phyloP scores from a whole-genome alignment of 2,797 vertebrate species.

The Champsocephalus esox region DNA sequence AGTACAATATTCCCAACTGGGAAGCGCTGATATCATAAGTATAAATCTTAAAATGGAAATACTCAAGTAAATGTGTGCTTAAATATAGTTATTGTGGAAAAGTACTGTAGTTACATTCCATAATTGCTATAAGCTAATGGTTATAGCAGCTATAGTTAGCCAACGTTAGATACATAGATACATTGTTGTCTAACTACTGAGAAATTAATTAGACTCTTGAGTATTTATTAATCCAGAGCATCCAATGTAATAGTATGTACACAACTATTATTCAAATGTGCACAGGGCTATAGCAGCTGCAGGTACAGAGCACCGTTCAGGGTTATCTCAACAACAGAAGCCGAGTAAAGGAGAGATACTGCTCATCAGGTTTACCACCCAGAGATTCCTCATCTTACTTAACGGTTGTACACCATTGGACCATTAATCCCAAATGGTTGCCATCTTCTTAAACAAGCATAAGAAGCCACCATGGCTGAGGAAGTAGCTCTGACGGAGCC shows the following conservation, averaged over 20 bases:
- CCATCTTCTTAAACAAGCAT: conserved; percentile 8
- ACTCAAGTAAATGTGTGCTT: no score
- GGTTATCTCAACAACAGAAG: neutral
- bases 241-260: neutral
- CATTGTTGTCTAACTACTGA: neutral
- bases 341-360: neutral
- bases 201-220: neutral
- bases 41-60: no score
- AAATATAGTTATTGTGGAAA: no score
- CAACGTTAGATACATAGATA: neutral
- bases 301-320: neutral
- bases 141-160: neutral
- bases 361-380: neutral
- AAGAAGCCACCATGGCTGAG: neutral
- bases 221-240: neutral
- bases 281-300: no score
- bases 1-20: no score
- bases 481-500: conserved; percentile 25
- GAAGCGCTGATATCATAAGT: no score
- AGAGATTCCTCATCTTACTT: neutral
- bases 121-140: no score
- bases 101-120: no score
- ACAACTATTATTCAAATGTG: neutral
- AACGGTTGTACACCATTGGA: neutral
- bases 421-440: neutral